phyloP scores from a whole-genome alignment of 2,888 invertebrate species.

The Tuta absoluta region DNA sequence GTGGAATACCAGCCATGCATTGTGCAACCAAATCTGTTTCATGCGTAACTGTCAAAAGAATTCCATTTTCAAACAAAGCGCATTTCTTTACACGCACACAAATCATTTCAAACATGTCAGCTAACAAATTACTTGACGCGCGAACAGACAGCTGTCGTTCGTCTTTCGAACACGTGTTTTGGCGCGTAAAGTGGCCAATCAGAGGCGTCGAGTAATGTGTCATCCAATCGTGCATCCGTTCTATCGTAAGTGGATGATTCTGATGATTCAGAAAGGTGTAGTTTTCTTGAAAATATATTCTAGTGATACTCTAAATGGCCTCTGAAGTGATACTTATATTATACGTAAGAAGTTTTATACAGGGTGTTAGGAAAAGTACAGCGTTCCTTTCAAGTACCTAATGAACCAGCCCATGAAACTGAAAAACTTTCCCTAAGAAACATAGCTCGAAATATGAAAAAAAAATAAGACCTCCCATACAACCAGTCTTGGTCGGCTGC shows the following conservation, averaged over 20 bases:
- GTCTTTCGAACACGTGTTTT: slow-evolving; percentile 55
- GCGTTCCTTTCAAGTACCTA: too few relatives aligned
- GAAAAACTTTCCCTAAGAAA: too few relatives aligned
- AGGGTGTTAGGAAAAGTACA: too few relatives aligned
- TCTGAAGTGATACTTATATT: too few relatives aligned
- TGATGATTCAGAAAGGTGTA: background rate
- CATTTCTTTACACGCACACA: slow-evolving; percentile 29
- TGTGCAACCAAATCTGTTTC: background rate
- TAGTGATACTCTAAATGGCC: too few relatives aligned
- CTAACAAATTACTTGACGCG: background rate
- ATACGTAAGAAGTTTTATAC: too few relatives aligned
- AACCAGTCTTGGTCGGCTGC: too few relatives aligned
- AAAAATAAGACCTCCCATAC: too few relatives aligned
- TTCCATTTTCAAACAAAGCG: background rate
- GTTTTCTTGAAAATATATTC: too few relatives aligned
- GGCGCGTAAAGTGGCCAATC: slow-evolving; percentile 66
- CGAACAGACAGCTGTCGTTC: slow-evolving; percentile 70
- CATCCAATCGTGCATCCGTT: slow-evolving; percentile 37
- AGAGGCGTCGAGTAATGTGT: slow-evolving; percentile 67
- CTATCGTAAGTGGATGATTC: background rate
- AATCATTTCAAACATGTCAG: slow-evolving; percentile 6
- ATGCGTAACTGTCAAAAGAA: background rate
- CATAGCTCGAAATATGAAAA: too few relatives aligned
- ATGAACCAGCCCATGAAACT: too few relatives aligned
- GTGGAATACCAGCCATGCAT: background rate